A percentile compares a stretch with the other conserved stretches of the same genome.
phyloP scores from a whole-genome alignment of 1,140 invertebrate genomes.

The Odontomachus brunneus region DNA sequence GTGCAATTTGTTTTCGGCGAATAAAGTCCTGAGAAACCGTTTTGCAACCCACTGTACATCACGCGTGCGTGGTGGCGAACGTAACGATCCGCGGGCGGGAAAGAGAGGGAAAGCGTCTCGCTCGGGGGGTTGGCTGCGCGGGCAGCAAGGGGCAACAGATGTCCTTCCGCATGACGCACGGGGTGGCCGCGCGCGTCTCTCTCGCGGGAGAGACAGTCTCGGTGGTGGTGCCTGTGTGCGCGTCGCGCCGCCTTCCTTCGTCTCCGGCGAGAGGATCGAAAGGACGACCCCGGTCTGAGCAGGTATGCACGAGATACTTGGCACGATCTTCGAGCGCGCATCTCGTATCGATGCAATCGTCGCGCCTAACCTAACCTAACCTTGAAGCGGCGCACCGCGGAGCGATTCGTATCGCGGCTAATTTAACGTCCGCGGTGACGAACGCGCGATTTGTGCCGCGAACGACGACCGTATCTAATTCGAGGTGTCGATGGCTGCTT shows the following conservation, averaged over 20 bases:
- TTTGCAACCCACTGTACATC: conserved; percentile 29
- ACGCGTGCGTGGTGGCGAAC: conserved; percentile 41
- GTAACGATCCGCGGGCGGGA: not conserved
- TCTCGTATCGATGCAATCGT: no score
- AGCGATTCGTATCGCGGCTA: no score
- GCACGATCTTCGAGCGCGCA: no score
- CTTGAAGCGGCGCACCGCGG: no score
- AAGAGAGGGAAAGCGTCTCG: not conserved
- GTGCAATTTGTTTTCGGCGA: no score
- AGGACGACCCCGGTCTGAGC: not conserved
- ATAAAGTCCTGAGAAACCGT: not conserved
- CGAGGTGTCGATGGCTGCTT: no score
- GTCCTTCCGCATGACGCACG: conserved; percentile 79
- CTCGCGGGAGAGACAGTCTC: conserved; percentile 67
- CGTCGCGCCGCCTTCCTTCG: conserved; percentile 37
- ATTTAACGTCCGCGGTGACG: no score
- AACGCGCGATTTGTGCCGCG: no score
- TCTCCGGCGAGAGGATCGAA: conserved; percentile 20
- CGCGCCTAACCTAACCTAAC: no score
- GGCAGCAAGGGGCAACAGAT: conserved; percentile 78
- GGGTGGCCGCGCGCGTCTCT: conserved; percentile 60
- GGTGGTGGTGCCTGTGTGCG: conserved; percentile 67
- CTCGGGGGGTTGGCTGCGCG: conserved; percentile 49
- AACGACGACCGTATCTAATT: no score
- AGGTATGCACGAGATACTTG: not conserved